Percentiles rank a stretch among this genome's conserved stretches.
Conservation (phyloP, 2,797 vertebrate species). For the Phataginus tetradactyla region DNA sequence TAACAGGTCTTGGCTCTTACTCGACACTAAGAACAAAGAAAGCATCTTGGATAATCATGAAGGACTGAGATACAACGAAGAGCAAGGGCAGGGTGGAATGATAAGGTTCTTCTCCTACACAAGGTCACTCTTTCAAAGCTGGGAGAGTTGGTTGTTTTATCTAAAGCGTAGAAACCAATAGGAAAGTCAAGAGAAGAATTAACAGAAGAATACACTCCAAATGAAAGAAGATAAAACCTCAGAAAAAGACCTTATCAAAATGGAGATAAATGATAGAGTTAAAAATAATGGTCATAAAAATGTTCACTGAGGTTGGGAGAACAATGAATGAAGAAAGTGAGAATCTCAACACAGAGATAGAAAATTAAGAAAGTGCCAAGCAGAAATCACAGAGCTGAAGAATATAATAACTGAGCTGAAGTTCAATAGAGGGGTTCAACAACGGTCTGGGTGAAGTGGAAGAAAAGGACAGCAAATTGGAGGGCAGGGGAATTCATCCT, state of each 20-base stretch:
- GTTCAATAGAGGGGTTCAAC: neutral
- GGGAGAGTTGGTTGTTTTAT: neutral
- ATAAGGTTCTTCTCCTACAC: neutral
- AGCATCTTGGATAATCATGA: neutral
- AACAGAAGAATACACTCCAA: neutral
- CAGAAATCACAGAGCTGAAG: neutral
- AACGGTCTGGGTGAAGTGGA: neutral
- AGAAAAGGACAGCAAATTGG: neutral
- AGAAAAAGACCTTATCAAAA: neutral
- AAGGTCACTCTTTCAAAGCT: neutral
- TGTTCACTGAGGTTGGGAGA: neutral
- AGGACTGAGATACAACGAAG: neutral
- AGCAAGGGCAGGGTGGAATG: neutral
- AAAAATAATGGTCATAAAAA: neutral
- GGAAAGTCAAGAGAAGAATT: neutral
- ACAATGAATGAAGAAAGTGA: neutral
- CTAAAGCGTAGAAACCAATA: neutral
- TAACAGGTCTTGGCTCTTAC: neutral
- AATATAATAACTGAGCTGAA: neutral
- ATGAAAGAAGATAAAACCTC: neutral
- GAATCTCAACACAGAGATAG: neutral
- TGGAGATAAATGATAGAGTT: neutral
- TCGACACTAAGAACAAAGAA: neutral
- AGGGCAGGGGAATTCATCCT: neutral
- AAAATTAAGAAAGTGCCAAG: neutral